A percentile compares a stretch with the other conserved stretches of the same genome.
These are phyloP conservation scores for Erebia ligea DNA, from an alignment of 2,888 invertebrate genomes.

Conservation along the genomic window DNA sequence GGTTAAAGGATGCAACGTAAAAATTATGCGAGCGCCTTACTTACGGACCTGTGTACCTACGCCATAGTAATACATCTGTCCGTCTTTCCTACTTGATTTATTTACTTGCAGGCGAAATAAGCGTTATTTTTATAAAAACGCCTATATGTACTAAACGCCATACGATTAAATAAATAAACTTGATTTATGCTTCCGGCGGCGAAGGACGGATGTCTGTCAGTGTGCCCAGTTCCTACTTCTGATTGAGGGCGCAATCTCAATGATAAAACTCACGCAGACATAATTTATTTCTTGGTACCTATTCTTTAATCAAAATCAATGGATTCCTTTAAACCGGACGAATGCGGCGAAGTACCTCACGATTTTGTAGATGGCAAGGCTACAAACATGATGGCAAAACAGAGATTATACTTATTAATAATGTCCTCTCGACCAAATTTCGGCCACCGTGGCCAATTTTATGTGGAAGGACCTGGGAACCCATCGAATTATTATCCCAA, in stretches of 20 bases:
- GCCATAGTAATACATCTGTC: conserved; percentile 5
- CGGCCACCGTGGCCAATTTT: too few species aligned
- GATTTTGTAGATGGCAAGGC: too few species aligned
- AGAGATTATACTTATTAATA: too few species aligned
- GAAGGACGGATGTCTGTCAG: conserved; percentile 37
- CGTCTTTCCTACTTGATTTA: conserved; percentile 37
- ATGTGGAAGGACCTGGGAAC: too few species aligned
- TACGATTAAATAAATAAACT: too few species aligned
- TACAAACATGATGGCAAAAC: too few species aligned
- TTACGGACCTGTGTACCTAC: background rate
- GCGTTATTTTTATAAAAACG: too few species aligned
- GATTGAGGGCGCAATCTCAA: conserved; percentile 21
- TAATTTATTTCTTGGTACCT: conserved; percentile 22
- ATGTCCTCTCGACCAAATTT: too few species aligned
- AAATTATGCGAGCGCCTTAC: background rate
- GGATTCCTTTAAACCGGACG: background rate
- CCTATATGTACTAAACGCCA: too few species aligned
- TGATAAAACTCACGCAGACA: conserved; percentile 24
- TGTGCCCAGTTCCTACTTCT: conserved; percentile 33
- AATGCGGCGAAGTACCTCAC: background rate
- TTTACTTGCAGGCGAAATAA: too few species aligned
- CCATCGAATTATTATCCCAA: too few species aligned
- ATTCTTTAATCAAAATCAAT: background rate
- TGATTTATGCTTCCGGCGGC: conserved; percentile 39
- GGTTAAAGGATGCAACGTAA: too few species aligned